Evolutionary conservation across 1,140 invertebrate species (phyloP).

Genomic region (Zaprionus inermis): DNA sequence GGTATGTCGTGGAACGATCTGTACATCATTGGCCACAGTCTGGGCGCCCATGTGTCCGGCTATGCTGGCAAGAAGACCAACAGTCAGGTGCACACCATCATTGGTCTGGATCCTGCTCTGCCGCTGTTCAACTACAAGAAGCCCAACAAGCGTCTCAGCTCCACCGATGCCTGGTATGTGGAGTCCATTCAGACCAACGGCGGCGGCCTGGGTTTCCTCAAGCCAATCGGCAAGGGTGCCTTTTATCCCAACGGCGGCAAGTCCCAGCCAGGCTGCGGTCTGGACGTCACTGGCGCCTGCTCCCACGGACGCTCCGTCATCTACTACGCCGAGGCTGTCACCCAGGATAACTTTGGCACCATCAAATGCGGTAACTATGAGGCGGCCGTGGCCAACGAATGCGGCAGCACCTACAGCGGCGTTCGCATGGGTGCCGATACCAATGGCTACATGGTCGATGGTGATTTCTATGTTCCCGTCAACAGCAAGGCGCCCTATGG

Average conservation of each 20-base stretch:
- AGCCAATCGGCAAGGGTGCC: slow-evolving; percentile 84
- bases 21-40: slow-evolving; percentile 82
- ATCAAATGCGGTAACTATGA: slow-evolving; percentile 63
- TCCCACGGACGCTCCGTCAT: slow-evolving; percentile 85
- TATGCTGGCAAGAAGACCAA: slow-evolving; percentile 84
- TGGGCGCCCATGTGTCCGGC: slow-evolving; percentile 85
- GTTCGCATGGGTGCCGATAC: slow-evolving; percentile 84
- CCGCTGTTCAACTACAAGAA: slow-evolving; percentile 78
- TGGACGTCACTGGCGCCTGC: slow-evolving; percentile 82
- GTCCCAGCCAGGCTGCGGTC: slow-evolving; percentile 85
- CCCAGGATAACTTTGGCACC: slow-evolving; percentile 59
- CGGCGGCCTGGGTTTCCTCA: slow-evolving; percentile 84
- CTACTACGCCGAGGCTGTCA: slow-evolving; percentile 86
- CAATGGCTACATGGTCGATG: slow-evolving; percentile 74
- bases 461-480: slow-evolving; percentile 64
- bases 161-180: slow-evolving; percentile 75
- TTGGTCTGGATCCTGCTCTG: slow-evolving; percentile 85
- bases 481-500: slow-evolving; percentile 78
- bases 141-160: slow-evolving; percentile 80
- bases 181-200: slow-evolving; percentile 86
- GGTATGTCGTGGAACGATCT: slow-evolving; percentile 67
- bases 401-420: slow-evolving; percentile 62
- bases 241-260: slow-evolving; percentile 85
- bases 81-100: slow-evolving; percentile 70
- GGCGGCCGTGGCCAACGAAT: slow-evolving; percentile 46